Conservation (phyloP, 2,888 invertebrate species). For the Orchestes rusci region DNA sequence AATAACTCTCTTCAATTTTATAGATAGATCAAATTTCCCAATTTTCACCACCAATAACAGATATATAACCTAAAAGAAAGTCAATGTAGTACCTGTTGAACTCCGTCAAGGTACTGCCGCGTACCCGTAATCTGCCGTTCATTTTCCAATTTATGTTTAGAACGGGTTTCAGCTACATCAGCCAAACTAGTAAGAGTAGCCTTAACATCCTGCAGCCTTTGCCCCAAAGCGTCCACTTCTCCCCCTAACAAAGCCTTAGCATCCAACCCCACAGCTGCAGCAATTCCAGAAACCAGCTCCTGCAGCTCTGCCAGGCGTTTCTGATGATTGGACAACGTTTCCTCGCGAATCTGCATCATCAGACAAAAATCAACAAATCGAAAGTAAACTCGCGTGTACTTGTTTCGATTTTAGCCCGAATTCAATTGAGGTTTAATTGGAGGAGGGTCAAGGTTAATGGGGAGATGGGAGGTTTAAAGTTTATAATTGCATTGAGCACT, state of each 20-base stretch:
- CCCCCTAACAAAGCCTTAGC: conserved; percentile 63
- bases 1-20: no score
- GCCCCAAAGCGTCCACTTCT: conserved; percentile 70
- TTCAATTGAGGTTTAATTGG: no score
- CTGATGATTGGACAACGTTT: conserved; percentile 64
- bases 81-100: no score
- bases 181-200: conserved; percentile 67
- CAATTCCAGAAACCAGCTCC: conserved; percentile 69
- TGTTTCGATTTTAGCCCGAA: no score
- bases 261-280: conserved; percentile 68
- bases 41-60: no score
- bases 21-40: no score
- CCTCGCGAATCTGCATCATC: conserved; percentile 67
- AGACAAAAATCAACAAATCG: no score
- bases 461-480: no score
- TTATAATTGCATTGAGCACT: no score
- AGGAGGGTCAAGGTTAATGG: no score
- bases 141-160: conserved; percentile 48
- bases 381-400: no score
- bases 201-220: conserved; percentile 66
- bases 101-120: conserved; percentile 58
- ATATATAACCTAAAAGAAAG: no score
- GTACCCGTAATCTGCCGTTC: conserved; percentile 52
- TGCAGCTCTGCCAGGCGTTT: conserved; percentile 62
- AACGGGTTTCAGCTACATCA: conserved; percentile 68